These are phyloP conservation scores for Papilio helenus DNA, from an alignment of 1,140 invertebrate genomes.

Conservation along the genomic window DNA sequence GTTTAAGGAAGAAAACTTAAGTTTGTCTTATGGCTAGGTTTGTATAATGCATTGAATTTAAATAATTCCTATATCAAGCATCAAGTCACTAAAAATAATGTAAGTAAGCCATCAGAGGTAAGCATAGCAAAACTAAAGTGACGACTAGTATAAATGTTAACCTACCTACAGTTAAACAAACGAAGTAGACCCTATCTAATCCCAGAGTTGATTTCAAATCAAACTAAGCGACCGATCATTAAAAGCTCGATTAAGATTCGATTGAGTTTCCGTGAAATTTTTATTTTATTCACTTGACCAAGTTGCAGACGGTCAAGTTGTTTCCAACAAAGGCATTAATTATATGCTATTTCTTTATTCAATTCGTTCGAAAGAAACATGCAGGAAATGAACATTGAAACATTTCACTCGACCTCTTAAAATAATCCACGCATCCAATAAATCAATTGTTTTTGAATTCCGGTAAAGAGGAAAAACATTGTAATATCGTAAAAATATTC, in stretches of 20 bases:
- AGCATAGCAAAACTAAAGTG: slow-evolving; percentile 7
- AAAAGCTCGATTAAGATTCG: slow-evolving; percentile 33
- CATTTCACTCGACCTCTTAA: not conserved
- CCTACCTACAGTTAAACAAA: slow-evolving; percentile 23
- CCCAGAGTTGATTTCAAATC: slow-evolving; percentile 24
- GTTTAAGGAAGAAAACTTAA: no score
- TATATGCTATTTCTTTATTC: slow-evolving; percentile 33
- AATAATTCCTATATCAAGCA: not conserved
- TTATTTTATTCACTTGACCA: slow-evolving; percentile 30
- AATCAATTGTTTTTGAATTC: not conserved
- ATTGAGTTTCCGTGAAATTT: slow-evolving; percentile 43
- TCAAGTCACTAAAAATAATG: not conserved
- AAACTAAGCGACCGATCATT: slow-evolving; percentile 27
- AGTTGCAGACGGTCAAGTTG: slow-evolving; percentile 33
- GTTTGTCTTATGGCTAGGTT: no score
- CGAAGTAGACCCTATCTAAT: slow-evolving; percentile 28
- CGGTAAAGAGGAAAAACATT: not conserved
- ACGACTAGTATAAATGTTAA: slow-evolving; percentile 6
- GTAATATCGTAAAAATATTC: no score
- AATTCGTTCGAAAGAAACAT: slow-evolving; percentile 41
- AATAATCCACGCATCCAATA: not conserved
- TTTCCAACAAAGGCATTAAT: slow-evolving; percentile 43
- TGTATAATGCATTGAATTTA: not conserved
- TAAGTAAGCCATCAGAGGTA: slow-evolving; percentile 7
- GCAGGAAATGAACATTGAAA: not conserved